Conservation (phyloP, 2,797 vertebrate species). For the Myoxocephalus aenaeus region DNA sequence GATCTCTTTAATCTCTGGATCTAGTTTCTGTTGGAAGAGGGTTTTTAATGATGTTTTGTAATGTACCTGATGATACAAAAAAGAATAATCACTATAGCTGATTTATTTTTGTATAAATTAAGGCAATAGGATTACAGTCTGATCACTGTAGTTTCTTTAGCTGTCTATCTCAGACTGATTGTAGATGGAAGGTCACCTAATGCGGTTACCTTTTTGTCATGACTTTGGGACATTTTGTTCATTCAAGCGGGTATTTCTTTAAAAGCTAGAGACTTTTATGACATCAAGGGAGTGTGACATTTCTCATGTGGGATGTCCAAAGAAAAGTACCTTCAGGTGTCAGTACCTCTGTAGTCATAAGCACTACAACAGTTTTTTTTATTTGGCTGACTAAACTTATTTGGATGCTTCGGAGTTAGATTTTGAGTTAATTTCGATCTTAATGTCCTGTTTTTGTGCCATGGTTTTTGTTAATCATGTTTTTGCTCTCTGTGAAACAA, state of each 20-base stretch:
- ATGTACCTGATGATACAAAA: conserved; percentile 62
- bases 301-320: conserved; percentile 54
- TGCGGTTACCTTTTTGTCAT: conserved; percentile 38
- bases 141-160: conserved; percentile 76
- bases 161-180: conserved; percentile 56
- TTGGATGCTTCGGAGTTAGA: conserved; percentile 42
- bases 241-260: conserved; percentile 48
- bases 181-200: conserved; percentile 44
- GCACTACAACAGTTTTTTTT: conserved; percentile 56
- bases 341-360: conserved; percentile 57
- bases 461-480: conserved; percentile 53
- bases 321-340: conserved; percentile 64
- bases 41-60: conserved; percentile 70
- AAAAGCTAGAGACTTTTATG: conserved; percentile 45
- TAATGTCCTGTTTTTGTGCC: conserved; percentile 58
- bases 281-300: conserved; percentile 36
- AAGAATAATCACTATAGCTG: conserved; percentile 73
- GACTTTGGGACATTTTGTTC: conserved; percentile 41
- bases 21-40: conserved; percentile 54
- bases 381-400: conserved; percentile 51
- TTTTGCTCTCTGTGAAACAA: conserved; percentile 55
- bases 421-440: conserved; percentile 48
- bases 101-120: conserved; percentile 83
- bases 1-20: conserved; percentile 55
- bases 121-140: conserved; percentile 76